Evolutionary conservation across 2,797 vertebrate genomes (phyloP).

Genomic region (Notamacropus eugenii): DNA sequence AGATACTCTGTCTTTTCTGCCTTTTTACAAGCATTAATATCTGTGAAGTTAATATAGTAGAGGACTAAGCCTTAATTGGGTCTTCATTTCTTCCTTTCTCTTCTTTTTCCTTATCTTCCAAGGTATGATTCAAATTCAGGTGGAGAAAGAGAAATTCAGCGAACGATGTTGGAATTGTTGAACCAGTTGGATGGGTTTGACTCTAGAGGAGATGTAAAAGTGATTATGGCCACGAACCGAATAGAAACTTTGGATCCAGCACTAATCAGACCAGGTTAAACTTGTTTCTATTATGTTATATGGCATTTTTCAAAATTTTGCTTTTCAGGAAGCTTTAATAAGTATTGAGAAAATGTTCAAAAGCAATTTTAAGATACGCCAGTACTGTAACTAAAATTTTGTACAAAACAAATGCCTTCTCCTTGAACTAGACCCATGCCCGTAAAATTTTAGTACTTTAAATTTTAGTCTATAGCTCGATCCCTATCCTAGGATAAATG

Average conservation of each 20-base stretch:
- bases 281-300: not conserved
- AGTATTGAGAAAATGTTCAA: not conserved
- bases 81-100: not conserved
- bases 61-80: not conserved
- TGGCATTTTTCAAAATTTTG: not conserved
- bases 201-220: constrained; percentile 96
- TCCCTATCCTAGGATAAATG: not conserved
- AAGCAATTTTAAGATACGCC: not conserved
- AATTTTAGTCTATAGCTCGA: not conserved
- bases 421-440: not conserved
- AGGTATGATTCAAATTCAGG: constrained; percentile 99
- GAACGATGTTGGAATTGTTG: constrained; percentile 97
- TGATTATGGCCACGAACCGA: constrained; percentile 98
- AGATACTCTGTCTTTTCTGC: accelerated
- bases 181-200: constrained; percentile 99
- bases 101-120: not conserved
- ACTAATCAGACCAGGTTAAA: constrained; percentile 95
- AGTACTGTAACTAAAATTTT: not conserved
- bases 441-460: not conserved
- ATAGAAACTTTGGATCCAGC: constrained; percentile 98
- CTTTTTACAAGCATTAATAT: not conserved
- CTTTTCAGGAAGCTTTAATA: not conserved
- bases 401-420: not conserved
- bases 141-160: constrained; percentile 97
- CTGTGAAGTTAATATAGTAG: not conserved